These are phyloP conservation scores for Ceyx melanurus DNA, from an alignment of 2,113 vertebrate genomes.

Conservation along the genomic window DNA sequence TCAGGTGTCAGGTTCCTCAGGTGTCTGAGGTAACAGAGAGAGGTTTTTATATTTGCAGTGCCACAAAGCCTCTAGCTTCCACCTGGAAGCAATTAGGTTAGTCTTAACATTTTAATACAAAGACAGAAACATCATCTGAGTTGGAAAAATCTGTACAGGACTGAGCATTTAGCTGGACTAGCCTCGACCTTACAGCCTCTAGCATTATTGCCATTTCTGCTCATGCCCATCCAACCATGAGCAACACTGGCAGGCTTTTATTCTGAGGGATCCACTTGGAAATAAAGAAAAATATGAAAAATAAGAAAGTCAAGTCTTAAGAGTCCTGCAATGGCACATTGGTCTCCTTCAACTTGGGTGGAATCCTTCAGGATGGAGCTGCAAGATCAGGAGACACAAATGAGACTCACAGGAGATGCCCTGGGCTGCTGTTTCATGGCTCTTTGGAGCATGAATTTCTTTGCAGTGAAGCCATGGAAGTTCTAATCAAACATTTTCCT, in stretches of 20 bases:
- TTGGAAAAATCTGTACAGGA: background rate
- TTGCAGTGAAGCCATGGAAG: background rate
- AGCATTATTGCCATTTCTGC: rapidly evolving
- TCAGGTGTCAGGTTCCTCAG: no score
- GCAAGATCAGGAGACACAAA: background rate
- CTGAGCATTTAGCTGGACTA: background rate
- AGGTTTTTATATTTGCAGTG: background rate
- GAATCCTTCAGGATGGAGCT: background rate
- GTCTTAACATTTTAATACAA: background rate
- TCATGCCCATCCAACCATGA: rapidly evolving
- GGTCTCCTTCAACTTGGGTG: background rate
- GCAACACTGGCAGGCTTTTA: background rate
- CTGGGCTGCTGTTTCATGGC: background rate
- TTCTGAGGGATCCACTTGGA: background rate
- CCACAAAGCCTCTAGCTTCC: background rate
- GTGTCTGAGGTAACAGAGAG: background rate
- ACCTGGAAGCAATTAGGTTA: background rate
- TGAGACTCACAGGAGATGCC: no score
- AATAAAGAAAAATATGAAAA: background rate
- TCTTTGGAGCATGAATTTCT: background rate
- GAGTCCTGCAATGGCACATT: rapidly evolving
- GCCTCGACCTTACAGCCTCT: background rate
- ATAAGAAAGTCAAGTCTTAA: background rate
- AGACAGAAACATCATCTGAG: background rate
- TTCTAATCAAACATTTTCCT: background rate